Conservation (phyloP, 2,113 vertebrate species). For the Serilophus lunatus region DNA sequence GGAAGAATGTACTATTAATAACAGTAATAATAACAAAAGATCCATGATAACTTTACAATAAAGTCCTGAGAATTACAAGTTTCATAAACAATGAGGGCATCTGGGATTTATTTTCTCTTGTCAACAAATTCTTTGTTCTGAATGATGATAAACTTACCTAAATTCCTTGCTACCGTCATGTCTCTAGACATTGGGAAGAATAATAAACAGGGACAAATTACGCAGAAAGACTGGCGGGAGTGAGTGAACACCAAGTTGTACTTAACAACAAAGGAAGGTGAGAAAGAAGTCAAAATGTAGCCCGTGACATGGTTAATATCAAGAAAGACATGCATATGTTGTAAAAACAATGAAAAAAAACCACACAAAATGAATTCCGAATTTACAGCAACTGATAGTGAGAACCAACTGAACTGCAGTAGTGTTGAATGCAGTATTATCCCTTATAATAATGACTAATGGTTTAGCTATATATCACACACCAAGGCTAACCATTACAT, state of each 20-base stretch:
- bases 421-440: neutral
- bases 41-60: neutral
- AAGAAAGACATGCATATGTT: neutral
- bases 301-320: accelerated
- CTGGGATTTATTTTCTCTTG: neutral
- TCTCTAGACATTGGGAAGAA: neutral
- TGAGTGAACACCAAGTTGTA: neutral
- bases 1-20: neutral
- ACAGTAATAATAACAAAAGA: neutral
- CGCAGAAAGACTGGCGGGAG: neutral
- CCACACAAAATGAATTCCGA: neutral
- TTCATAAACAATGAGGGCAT: neutral
- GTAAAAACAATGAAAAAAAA: neutral
- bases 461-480: neutral
- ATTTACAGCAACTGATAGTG: neutral
- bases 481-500: neutral
- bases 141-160: neutral
- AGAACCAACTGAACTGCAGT: neutral
- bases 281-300: neutral
- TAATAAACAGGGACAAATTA: neutral
- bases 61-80: neutral
- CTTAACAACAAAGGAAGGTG: neutral
- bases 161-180: neutral
- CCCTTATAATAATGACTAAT: neutral
- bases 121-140: neutral